A percentile compares a stretch with the other conserved stretches of the same genome.
Conservation (phyloP, 2,113 vertebrate species). For the Morone chrysops region DNA sequence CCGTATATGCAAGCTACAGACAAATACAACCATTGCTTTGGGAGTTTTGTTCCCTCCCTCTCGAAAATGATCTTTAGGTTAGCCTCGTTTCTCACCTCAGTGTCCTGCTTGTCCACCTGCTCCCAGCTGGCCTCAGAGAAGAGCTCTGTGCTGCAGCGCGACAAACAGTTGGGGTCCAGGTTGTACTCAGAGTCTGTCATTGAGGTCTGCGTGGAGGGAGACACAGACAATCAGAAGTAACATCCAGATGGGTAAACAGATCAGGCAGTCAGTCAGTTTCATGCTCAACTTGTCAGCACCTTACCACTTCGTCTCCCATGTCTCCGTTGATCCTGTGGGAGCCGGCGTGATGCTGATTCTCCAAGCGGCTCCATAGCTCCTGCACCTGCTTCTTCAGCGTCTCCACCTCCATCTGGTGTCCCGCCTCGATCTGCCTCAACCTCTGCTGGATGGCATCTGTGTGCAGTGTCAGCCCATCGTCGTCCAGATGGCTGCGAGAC, state of each 20-base stretch:
- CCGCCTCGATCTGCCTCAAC: constrained; percentile 94
- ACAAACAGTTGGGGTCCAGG: constrained; percentile 96
- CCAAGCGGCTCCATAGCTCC: constrained; percentile 93
- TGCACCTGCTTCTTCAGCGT: constrained; percentile 96
- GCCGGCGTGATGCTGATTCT: constrained; percentile 89
- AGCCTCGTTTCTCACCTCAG: constrained; percentile 87
- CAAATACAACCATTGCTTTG: neutral
- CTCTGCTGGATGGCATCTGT: constrained; percentile 93
- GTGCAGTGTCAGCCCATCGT: constrained; percentile 94
- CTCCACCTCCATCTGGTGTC: constrained; percentile 96
- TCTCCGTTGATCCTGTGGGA: constrained; percentile 91
- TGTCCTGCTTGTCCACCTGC: constrained; percentile 98
- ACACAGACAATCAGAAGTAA: neutral
- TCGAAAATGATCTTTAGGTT: neutral
- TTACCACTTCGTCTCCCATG: constrained; percentile 93
- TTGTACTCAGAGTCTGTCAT: constrained; percentile 95
- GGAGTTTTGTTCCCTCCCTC: neutral
- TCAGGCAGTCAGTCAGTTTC: neutral
- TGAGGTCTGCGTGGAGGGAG: constrained; percentile 86
- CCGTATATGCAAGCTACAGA: neutral
- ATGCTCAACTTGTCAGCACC: constrained; percentile 36
- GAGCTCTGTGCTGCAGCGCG: constrained; percentile 97
- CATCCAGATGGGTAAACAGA: neutral
- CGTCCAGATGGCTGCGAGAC: constrained; percentile 91
- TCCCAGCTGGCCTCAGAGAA: constrained; percentile 99